A percentile compares a stretch with the other conserved stretches of the same genome.
Conservation (phyloP, 1,140 invertebrate species). For the Papilio xuthus region DNA sequence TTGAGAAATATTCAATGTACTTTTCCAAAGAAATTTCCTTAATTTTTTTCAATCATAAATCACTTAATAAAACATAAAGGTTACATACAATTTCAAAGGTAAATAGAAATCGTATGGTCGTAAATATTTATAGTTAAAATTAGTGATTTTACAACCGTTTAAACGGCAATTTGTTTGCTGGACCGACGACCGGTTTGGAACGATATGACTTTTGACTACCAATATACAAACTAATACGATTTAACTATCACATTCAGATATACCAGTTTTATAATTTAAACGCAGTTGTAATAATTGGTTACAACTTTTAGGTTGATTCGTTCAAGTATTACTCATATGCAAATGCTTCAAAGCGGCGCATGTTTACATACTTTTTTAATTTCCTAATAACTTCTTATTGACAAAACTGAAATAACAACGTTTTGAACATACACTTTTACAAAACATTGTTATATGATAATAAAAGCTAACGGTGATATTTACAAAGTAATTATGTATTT, state of each 20-base stretch:
- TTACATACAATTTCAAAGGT: not conserved
- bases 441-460: too few species aligned
- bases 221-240: not conserved
- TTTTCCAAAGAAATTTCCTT: not conserved
- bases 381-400: too few species aligned
- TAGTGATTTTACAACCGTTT: conserved; percentile 18
- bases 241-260: conserved; percentile 7
- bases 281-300: not conserved
- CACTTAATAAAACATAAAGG: conserved; percentile 3
- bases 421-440: too few species aligned
- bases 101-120: not conserved
- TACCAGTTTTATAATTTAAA: conserved; percentile 10
- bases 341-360: too few species aligned
- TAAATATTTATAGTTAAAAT: conserved; percentile 21
- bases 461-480: not conserved
- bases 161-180: conserved; percentile 6
- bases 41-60: not conserved
- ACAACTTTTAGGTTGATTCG: conserved; percentile 1
- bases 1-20: too few species aligned
- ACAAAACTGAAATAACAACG: too few species aligned
- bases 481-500: not conserved
- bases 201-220: conserved; percentile 7
- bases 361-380: too few species aligned
- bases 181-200: not conserved
- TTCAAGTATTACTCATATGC: not conserved